Conservation (phyloP, 1,140 invertebrate species). For the Chironomus tepperi region DNA sequence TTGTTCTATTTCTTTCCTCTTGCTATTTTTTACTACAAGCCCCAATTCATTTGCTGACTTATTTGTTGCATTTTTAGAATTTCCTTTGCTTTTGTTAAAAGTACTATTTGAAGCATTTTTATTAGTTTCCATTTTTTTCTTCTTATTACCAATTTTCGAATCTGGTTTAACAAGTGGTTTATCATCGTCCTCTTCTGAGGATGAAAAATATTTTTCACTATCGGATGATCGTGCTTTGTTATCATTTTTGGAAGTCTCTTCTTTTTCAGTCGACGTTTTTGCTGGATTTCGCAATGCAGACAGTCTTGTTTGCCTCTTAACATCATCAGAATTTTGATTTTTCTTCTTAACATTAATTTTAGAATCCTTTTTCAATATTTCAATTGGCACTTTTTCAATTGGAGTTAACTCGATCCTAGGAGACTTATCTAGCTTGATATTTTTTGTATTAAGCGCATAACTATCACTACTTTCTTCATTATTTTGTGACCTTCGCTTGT, state of each 20-base stretch:
- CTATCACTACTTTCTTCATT: neutral
- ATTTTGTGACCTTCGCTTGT: slow-evolving; percentile 27
- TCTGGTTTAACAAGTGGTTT: slow-evolving; percentile 35
- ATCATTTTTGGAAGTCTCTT: neutral
- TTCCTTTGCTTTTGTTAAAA: slow-evolving; percentile 34
- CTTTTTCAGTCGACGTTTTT: slow-evolving; percentile 28
- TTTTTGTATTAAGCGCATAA: neutral
- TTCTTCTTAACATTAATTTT: slow-evolving; percentile 27
- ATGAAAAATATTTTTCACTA: slow-evolving; percentile 36
- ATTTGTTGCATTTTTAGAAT: slow-evolving; percentile 9
- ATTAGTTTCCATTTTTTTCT: neutral
- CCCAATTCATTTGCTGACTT: neutral
- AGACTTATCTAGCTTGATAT: neutral
- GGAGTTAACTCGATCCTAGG: neutral
- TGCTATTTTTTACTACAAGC: neutral
- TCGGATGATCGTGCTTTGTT: neutral
- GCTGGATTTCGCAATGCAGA: slow-evolving; percentile 21
- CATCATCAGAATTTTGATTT: slow-evolving; percentile 27
- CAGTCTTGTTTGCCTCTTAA: slow-evolving; percentile 27
- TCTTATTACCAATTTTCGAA: neutral
- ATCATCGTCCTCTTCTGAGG: slow-evolving; percentile 34
- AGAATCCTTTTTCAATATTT: slow-evolving; percentile 26
- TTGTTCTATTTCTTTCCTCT: neutral
- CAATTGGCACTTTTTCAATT: slow-evolving; percentile 25
- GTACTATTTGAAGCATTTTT: slow-evolving; percentile 31